Conservation (phyloP, 2,113 vertebrate species). For the Machaerirhynchus nigripectus region DNA sequence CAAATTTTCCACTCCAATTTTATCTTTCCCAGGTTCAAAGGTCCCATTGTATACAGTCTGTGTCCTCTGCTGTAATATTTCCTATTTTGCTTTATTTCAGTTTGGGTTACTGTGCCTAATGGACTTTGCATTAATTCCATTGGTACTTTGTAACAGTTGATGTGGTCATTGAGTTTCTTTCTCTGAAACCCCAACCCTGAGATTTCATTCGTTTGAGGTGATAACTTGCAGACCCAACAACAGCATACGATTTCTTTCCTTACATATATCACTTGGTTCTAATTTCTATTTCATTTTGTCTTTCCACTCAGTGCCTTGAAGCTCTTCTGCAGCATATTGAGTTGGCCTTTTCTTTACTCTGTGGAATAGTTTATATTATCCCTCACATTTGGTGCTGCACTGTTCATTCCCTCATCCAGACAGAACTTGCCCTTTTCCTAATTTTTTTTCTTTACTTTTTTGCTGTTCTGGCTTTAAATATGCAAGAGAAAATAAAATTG, state of each 20-base stretch:
- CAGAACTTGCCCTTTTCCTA: background rate
- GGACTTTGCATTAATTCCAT: background rate
- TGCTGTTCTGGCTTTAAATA: background rate
- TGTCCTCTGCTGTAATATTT: background rate
- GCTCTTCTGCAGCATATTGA: background rate
- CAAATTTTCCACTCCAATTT: background rate
- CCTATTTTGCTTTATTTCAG: background rate
- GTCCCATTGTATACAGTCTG: background rate
- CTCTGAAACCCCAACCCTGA: background rate
- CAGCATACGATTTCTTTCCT: background rate
- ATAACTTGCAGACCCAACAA: background rate
- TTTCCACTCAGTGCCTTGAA: background rate
- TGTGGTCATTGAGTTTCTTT: background rate
- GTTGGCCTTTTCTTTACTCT: background rate
- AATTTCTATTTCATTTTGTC: background rate
- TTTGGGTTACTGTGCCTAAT: background rate
- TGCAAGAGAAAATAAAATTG: background rate
- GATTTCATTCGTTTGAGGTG: background rate
- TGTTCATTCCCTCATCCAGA: background rate
- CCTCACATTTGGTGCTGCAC: background rate
- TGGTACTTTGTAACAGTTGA: background rate
- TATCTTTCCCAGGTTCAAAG: background rate
- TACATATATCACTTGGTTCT: background rate
- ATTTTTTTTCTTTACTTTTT: background rate
- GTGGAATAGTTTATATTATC: background rate